phyloP scores from a whole-genome alignment of 2,113 vertebrate species.

The Myiopsitta monachus region DNA sequence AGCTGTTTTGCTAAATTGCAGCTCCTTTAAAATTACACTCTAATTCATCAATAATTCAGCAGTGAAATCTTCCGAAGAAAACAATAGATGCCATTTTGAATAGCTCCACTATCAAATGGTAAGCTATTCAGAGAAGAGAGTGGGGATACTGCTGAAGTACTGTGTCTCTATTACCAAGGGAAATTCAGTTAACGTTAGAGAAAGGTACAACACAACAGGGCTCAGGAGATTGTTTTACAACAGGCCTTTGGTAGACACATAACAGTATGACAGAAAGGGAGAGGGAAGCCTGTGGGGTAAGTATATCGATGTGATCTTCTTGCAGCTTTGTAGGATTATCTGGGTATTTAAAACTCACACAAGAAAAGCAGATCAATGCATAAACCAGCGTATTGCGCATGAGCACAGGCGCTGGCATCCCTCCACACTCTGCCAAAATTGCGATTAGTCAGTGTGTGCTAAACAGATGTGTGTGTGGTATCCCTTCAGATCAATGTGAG shows the following conservation, averaged over 20 bases:
- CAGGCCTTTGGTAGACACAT: conserved; percentile 11
- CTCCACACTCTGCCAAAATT: background rate
- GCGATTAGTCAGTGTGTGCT: conserved; percentile 2
- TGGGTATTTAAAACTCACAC: conserved; percentile 9
- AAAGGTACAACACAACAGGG: background rate
- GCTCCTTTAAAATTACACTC: conserved; percentile 23
- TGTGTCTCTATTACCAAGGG: background rate
- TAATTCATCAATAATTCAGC: conserved; percentile 56
- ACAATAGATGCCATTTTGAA: conserved; percentile 50
- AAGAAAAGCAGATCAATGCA: conserved; percentile 24
- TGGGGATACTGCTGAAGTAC: conserved; percentile 4
- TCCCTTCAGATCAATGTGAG: background rate
- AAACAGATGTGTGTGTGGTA: background rate
- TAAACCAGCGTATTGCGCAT: background rate
- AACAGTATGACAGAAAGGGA: background rate
- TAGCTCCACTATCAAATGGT: conserved; percentile 8
- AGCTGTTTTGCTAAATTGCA: conserved; percentile 47
- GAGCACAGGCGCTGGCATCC: background rate
- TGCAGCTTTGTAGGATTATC: conserved; percentile 38
- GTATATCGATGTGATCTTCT: conserved; percentile 46
- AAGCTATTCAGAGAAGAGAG: conserved; percentile 1
- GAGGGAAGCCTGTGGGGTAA: conserved; percentile 42
- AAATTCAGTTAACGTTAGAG: background rate
- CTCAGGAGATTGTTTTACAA: conserved; percentile 12
- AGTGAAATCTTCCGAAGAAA: background rate